Base-by-base conservation (phyloP, 1,140 invertebrate species). In the Drosophila punjabiensis region DNA sequence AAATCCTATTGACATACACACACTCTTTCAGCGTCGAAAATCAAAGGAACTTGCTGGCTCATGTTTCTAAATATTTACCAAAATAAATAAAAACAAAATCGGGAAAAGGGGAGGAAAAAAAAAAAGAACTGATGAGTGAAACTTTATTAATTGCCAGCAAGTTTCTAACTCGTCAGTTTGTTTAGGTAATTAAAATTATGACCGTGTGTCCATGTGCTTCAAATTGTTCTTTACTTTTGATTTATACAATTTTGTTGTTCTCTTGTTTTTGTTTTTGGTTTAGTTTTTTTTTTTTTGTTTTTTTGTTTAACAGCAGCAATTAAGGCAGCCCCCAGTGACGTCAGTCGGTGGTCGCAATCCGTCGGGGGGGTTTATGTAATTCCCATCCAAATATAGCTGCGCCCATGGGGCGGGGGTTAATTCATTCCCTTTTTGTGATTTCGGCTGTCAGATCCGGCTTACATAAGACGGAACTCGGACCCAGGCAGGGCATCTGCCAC, bases 121-220 rank as follows among this genome's bases (percentile, higher is more conserved):
- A 30, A 55, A 60, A 60, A 9, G 10, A 33, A n/a, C 35, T 39
- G 55, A n/a, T 39, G 55, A 41, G 56, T 56, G 50, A 81, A 85
- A 85, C 80, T 88, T 87, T 80, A 83, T 83, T 88, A 87, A 88
- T 83, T 83, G 80, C 84, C 68, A 39, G 62, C 53, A 73, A 82
- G 56, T 83, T 87, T 81, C 18, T 58, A 82, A 78, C 68, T 87
- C 79, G 63, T 69, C 76, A 75, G 81, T 84, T 89, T 88, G 81
- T 88, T 88, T 88, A 79, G 85, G 86, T 88, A 85, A 88, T 88
- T 88, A 76, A 90, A 88, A 85, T 79, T 88, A 76, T 88, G 70
- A 43, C 74, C 85, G 39, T 81, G 39, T 81, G 69, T 64, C 41
- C 62, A 47, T 55, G 48, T 59, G 66, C 68, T 24, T 41, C 39